Evolutionary conservation across 2,888 invertebrate genomes (phyloP), one percentile per base, ranked within the genome.

Genomic region (Dusona sp.): DNA sequence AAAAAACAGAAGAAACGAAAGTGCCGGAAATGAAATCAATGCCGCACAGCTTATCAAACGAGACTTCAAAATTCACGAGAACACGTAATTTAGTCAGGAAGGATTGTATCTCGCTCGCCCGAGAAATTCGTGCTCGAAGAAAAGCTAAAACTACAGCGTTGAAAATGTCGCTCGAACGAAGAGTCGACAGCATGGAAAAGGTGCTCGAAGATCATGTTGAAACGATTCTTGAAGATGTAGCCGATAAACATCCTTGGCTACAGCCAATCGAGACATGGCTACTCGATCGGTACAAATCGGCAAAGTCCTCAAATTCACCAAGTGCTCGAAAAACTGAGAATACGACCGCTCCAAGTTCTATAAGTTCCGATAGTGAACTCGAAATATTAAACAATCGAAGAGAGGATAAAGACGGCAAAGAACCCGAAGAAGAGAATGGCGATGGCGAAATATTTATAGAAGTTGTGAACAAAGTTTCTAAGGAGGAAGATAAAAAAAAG

Each of bases 231-330:
- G 92, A 90, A 57, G 92, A 91, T 33, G 90, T 89, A 4, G 57
- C 91, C 11, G 91, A 93, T 51, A 93, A 90, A 64, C 89, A 91
- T 86, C 90, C 92, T 4, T 93, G 93, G 92, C 83, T 93, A 1
- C 89, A 90, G 38, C 92, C 92, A 7, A 89, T 93, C 38, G 93
- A 93, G 6, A 87, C 87, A 0, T 93, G 93, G 93, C 89, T 93
- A 33, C 72, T 78, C 0, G 92, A 93, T 36, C 90, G 86, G 25
- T 79, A 86, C 70, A 88, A 84, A 78, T 82, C 88, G 64, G 79
- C 88, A 45, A 77, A 65, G 51, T 81, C 68, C 3, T 29, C 64
- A 38, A 77, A 73, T 48, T 42, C 48, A 38, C 70, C n/a, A 33
- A 85, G 11, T 51, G 33, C 51, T 3, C 7, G 33, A 29, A 64